Conservation (phyloP, 2,888 invertebrate genomes). For the Agrochola macilenta region DNA sequence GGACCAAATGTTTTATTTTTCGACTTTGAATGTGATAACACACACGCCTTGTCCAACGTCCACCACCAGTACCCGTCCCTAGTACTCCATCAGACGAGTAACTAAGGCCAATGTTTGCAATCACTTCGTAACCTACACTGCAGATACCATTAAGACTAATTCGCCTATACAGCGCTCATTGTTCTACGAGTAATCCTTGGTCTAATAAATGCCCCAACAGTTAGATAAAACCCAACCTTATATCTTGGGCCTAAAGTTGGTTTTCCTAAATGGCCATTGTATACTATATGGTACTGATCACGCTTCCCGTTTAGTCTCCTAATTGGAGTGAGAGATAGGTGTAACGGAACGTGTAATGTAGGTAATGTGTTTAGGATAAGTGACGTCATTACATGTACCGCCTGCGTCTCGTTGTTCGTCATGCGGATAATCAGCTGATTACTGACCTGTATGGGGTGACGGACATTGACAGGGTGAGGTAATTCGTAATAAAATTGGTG, state of each 20-base stretch:
- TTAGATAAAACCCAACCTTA: constrained; percentile 31
- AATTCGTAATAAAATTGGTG: background rate
- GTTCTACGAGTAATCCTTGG: constrained; percentile 40
- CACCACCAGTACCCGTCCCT: background rate
- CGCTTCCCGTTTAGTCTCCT: constrained; percentile 36
- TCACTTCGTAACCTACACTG: constrained; percentile 52
- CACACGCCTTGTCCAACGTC: background rate
- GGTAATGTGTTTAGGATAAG: constrained; percentile 58
- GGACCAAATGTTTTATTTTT: background rate
- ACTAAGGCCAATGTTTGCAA: constrained; percentile 34
- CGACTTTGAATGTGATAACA: background rate
- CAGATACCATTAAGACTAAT: constrained; percentile 58
- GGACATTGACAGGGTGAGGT: background rate
- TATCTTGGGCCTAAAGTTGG: background rate
- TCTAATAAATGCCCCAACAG: constrained; percentile 25
- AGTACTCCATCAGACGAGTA: constrained; percentile 15
- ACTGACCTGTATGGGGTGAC: constrained; percentile 1
- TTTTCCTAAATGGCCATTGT: background rate
- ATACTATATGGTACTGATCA: constrained; percentile 41
- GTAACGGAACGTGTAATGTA: constrained; percentile 58
- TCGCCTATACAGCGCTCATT: constrained; percentile 50
- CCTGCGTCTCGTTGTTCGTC: constrained; percentile 12
- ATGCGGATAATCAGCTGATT: constrained; percentile 38
- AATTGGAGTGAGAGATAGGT: constrained; percentile 58
- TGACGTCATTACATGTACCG: constrained; percentile 54